Evolutionary conservation across 2,797 vertebrate species (phyloP), one percentile per base, ranked within the genome.

Genomic region (Meriones psammophilus): DNA sequence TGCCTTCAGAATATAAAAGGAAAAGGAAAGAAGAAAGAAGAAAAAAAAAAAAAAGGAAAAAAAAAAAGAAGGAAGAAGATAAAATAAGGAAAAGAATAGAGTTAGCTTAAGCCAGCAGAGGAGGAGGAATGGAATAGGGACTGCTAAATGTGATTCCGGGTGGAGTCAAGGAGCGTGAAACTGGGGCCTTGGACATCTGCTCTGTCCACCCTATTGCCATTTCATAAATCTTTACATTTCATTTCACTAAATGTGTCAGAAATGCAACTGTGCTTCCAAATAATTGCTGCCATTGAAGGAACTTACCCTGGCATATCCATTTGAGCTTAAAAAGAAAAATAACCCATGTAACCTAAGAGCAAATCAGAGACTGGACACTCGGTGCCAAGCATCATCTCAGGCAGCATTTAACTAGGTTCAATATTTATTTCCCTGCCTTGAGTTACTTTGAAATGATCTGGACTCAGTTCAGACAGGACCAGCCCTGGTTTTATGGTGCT

Each of bases 351-450:
- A 97, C 97, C 97, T 96, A 98, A 98, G 97, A 98, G 97, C 97
- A 97, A 98, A 97, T 98, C 97, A 98, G 98, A 97, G 97, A 96
- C 96, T 91, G 96, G 95, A 96, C 88, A 73, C 86, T 86, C 90
- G 73, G 96, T 97, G 97, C 98, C 98, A 98, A 97, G 96, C 97
- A 98, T 97, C 97, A 98, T 97, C 97, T 97, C 97, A 98, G 96
- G 97, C 97, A 97, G 96, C 95, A 95, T 97, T 98, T 98, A 97
- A 98, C 98, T 97, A 97, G 97, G 95, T 97, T 98, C 97, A 97
- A 95, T 97, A 97, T 97, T 98, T 98, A 97, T 97, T 97, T 97
- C 98, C 91, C 92, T 94, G 95, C 95, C 95, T 93, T 98, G 94
- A 98, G 94, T 98, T 97, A 97, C 96, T 98, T 98, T 97, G 96